phyloP scores from a whole-genome alignment of 2,797 vertebrate species.

The Pangasius krempfi region DNA sequence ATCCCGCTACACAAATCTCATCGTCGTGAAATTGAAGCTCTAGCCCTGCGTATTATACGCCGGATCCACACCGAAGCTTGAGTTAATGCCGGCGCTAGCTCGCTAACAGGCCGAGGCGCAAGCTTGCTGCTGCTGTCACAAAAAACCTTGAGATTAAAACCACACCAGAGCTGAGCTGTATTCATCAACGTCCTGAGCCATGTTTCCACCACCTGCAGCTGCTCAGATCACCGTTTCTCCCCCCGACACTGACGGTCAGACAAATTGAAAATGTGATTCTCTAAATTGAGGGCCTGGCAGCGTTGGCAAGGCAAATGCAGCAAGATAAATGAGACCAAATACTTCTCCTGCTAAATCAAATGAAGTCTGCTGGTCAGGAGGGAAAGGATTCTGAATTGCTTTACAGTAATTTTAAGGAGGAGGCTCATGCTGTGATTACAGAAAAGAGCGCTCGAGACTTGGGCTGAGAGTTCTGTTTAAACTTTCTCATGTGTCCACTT shows the following conservation, averaged over 20 bases:
- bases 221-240: conserved; percentile 63
- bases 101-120: conserved; percentile 46
- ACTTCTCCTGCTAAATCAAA: conserved; percentile 39
- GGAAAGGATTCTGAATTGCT: conserved; percentile 22
- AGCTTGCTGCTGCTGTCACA: conserved; percentile 48
- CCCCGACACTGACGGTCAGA: conserved; percentile 67
- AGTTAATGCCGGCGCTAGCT: conserved; percentile 49
- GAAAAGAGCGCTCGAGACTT: not conserved
- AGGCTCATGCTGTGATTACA: not conserved
- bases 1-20: conserved; percentile 39
- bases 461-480: not conserved
- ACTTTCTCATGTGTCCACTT: not conserved
- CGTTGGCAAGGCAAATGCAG: conserved; percentile 40
- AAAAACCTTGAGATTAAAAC: conserved; percentile 61
- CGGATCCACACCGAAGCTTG: conserved; percentile 42
- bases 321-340: conserved; percentile 52
- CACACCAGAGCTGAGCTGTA: conserved; percentile 62
- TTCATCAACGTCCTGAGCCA: conserved; percentile 62
- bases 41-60: conserved; percentile 36
- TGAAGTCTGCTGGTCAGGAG: conserved; percentile 30
- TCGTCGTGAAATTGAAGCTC: conserved; percentile 37
- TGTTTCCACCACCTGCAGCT: conserved; percentile 65
- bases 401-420: conserved; percentile 12
- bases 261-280: conserved; percentile 75
- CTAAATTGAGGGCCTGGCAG: conserved; percentile 50